phyloP scores from a whole-genome alignment of 2,888 invertebrate genomes.

The Trichopria drosophilae region DNA sequence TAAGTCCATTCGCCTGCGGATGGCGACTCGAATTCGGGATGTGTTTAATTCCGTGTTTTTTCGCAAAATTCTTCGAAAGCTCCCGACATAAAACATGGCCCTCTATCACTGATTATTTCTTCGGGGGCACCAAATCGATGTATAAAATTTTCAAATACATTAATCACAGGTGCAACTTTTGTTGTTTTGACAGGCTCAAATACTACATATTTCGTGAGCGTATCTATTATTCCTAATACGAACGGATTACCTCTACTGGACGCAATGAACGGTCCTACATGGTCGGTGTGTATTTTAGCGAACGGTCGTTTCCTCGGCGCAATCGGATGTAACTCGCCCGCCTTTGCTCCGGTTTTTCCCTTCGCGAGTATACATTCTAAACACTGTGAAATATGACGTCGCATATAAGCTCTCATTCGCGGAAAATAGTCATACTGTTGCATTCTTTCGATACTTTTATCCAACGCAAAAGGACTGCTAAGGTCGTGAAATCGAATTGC shows the following conservation, averaged over 20 bases:
- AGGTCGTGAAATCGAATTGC: constrained; percentile 10
- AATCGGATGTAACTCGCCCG: constrained; percentile 9
- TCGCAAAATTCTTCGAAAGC: too few species aligned
- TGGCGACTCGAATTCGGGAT: constrained; percentile 27
- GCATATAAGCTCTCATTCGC: neutral
- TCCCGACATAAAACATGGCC: too few species aligned
- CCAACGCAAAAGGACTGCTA: constrained; percentile 7
- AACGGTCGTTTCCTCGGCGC: constrained; percentile 29
- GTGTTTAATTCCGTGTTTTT: constrained; percentile 23
- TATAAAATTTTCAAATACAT: constrained; percentile 14
- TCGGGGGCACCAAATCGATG: constrained; percentile 13
- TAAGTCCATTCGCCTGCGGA: constrained; percentile 36
- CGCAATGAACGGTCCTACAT: constrained; percentile 28
- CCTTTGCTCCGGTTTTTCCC: constrained; percentile 18
- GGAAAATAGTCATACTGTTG: constrained; percentile 12
- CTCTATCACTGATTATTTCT: neutral
- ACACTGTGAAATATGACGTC: neutral
- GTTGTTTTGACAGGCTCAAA: constrained; percentile 26
- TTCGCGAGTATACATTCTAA: neutral
- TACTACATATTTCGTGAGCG: constrained; percentile 27
- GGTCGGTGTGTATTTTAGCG: constrained; percentile 27
- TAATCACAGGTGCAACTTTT: neutral
- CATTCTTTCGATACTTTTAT: neutral
- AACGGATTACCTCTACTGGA: constrained; percentile 20
- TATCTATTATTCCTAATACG: constrained; percentile 28